These are phyloP conservation scores for Hybos culiciformis DNA, from an alignment of 2,888 invertebrate species.

Conservation along the genomic window DNA sequence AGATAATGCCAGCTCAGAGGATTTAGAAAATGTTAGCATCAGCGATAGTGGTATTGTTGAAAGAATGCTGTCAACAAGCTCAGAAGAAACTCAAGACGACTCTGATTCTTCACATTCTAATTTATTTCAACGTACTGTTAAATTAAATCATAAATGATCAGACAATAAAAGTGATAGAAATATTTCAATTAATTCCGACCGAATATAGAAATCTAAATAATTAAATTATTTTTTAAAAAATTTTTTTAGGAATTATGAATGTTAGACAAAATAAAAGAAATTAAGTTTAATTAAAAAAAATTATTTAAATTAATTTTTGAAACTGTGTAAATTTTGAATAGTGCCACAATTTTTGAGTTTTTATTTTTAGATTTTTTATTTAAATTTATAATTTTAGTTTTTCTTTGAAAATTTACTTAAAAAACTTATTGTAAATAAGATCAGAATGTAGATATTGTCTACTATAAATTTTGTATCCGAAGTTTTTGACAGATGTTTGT, in stretches of 20 bases:
- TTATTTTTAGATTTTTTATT: too few species aligned
- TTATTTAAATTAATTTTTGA: too few species aligned
- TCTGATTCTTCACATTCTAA: slow-evolving; percentile 21
- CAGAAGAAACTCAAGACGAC: slow-evolving; percentile 3
- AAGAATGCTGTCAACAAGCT: slow-evolving; percentile 9
- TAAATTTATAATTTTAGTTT: too few species aligned
- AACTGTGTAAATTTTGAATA: too few species aligned
- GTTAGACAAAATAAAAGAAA: too few species aligned
- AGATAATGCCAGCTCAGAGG: slow-evolving; percentile 59
- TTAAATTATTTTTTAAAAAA: neutral
- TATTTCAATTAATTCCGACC: slow-evolving; percentile 19
- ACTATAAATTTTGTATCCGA: too few species aligned
- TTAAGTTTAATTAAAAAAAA: too few species aligned
- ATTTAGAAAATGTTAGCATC: slow-evolving; percentile 44
- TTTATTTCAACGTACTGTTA: slow-evolving; percentile 9
- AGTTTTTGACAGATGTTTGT: too few species aligned
- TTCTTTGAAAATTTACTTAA: too few species aligned
- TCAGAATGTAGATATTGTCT: too few species aligned
- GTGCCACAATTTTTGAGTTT: too few species aligned
- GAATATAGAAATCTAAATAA: neutral
- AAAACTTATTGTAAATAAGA: too few species aligned
- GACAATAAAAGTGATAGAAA: slow-evolving; percentile 8
- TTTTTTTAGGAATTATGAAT: neutral
- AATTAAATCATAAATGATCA: slow-evolving; percentile 13
- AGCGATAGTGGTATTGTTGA: slow-evolving; percentile 36